Evolutionary conservation across 2,797 vertebrate genomes (phyloP).

Genomic region (Xerus rutilus): DNA sequence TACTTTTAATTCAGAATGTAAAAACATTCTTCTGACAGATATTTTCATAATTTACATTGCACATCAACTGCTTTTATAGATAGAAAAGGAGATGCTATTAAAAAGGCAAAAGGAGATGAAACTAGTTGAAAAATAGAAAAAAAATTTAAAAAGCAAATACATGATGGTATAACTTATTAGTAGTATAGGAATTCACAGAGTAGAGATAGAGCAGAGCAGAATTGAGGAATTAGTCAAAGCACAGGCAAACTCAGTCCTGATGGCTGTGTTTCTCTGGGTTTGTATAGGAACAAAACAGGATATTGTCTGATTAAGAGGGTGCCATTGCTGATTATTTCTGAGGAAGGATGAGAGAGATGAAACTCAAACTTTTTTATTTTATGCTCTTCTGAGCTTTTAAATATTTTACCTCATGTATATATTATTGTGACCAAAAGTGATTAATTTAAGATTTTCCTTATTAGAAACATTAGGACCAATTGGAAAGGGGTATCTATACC

Average conservation of each 20-base stretch:
- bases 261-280: not conserved
- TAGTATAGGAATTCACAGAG: not conserved
- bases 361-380: not conserved
- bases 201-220: not conserved
- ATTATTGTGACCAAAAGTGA: not conserved
- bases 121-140: not conserved
- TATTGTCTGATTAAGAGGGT: not conserved
- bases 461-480: constrained; percentile 1
- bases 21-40: not conserved
- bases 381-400: not conserved
- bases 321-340: not conserved
- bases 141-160: not conserved
- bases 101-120: not conserved
- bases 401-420: not conserved
- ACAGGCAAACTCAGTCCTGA: not conserved
- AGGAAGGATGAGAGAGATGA: not conserved
- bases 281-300: not conserved
- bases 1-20: not conserved
- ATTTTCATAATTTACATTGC: not conserved
- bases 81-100: not conserved
- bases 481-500: not conserved
- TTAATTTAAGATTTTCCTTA: not conserved
- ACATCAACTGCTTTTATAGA: not conserved
- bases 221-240: not conserved
- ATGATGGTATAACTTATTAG: not conserved